Evolutionary conservation across 1,140 invertebrate species (phyloP).

Genomic region (Oedothorax gibbosus): DNA sequence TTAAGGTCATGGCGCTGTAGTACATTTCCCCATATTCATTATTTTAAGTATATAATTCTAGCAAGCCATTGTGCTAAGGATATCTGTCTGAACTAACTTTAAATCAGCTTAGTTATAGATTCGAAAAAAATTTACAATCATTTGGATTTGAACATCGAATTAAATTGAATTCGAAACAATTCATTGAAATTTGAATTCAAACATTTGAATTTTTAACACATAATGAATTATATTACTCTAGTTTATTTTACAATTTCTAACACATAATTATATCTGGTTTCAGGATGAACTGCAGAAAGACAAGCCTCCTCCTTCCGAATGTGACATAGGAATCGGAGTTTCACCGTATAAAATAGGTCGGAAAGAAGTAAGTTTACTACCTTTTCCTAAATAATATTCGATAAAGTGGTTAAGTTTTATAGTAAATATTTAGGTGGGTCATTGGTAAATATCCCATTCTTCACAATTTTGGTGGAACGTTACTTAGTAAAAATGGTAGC

Average conservation of each 20-base stretch:
- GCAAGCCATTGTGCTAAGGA: too few species aligned
- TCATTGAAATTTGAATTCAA: neutral
- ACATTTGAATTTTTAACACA: neutral
- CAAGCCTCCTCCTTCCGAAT: constrained; percentile 75
- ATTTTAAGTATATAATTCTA: too few species aligned
- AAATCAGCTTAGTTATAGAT: too few species aligned
- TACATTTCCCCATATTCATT: too few species aligned
- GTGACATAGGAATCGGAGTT: constrained; percentile 75
- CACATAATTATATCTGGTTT: constrained; percentile 29
- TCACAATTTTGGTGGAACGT: too few species aligned
- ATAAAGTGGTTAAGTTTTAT: too few species aligned
- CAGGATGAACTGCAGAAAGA: constrained; percentile 76
- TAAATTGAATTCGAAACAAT: too few species aligned
- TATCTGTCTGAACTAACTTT: too few species aligned
- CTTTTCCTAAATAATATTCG: neutral
- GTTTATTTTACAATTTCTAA: neutral
- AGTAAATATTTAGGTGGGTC: too few species aligned
- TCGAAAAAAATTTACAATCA: neutral
- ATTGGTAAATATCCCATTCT: too few species aligned
- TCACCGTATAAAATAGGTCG: constrained; percentile 64
- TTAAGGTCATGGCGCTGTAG: too few species aligned
- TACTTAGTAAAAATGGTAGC: too few species aligned
- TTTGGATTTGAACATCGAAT: neutral
- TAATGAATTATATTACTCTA: neutral
- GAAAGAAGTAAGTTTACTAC: constrained; percentile 72